Evolutionary conservation across 2,888 invertebrate species (phyloP).

Genomic region (Poecilus cupreus): DNA sequence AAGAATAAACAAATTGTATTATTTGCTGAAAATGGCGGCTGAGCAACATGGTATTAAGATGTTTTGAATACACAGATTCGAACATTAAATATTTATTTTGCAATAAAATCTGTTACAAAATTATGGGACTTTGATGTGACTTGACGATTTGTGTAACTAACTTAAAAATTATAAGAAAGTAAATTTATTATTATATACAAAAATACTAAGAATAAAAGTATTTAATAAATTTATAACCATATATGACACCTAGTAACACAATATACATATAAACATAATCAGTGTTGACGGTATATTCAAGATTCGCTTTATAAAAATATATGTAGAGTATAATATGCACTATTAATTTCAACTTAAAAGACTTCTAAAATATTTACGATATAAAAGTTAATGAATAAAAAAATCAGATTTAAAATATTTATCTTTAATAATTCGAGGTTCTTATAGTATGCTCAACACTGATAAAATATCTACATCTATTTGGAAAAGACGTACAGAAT

Average conservation of each 20-base stretch:
- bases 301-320: conserved; percentile 38
- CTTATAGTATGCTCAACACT: neutral
- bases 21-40: neutral
- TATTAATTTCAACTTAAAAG: neutral
- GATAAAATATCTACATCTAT: neutral
- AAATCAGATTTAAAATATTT: neutral
- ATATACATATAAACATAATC: conserved; percentile 51
- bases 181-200: conserved; percentile 42
- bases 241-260: conserved; percentile 50
- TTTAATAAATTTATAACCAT: conserved; percentile 18
- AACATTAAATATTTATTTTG: too few relatives aligned
- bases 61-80: neutral
- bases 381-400: neutral
- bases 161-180: neutral
- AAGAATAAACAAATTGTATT: too few relatives aligned
- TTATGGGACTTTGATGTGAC: conserved; percentile 43
- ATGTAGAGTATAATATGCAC: neutral
- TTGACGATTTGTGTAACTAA: neutral
- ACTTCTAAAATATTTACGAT: neutral
- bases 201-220: conserved; percentile 21
- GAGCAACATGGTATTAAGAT: neutral
- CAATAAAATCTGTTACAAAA: neutral
- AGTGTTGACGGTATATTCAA: neutral
- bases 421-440: too few relatives aligned
- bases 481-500: neutral